These are phyloP conservation scores for Pangasianodon gigas DNA, from an alignment of 2,113 vertebrate species.

Conservation along the genomic window DNA sequence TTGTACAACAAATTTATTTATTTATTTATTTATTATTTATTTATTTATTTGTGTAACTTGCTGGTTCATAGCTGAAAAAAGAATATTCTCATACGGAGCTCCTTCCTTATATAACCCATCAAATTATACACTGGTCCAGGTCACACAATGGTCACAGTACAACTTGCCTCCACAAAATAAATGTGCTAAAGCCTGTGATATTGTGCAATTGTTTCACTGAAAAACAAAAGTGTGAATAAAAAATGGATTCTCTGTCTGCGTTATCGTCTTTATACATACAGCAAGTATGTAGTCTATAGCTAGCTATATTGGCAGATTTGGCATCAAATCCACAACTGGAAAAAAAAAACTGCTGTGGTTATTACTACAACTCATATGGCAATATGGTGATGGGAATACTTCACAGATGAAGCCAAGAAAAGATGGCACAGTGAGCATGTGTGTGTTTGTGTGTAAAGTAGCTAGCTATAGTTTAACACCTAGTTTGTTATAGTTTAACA, in stretches of 20 bases:
- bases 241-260: background rate
- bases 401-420: background rate
- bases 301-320: background rate
- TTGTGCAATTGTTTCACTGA: background rate
- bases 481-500: too few relatives aligned
- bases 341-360: background rate
- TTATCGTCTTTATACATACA: background rate
- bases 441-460: background rate
- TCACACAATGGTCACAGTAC: background rate
- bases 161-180: background rate
- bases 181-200: background rate
- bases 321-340: background rate
- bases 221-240: background rate
- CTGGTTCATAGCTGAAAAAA: background rate
- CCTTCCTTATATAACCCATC: background rate
- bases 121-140: background rate
- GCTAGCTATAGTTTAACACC: background rate
- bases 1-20: background rate
- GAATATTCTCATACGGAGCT: background rate
- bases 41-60: background rate
- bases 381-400: background rate
- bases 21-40: background rate
- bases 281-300: background rate
- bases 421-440: background rate
- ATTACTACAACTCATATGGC: background rate